phyloP scores from a whole-genome alignment of 2,888 invertebrate species.

The Epistrophe eligans region DNA sequence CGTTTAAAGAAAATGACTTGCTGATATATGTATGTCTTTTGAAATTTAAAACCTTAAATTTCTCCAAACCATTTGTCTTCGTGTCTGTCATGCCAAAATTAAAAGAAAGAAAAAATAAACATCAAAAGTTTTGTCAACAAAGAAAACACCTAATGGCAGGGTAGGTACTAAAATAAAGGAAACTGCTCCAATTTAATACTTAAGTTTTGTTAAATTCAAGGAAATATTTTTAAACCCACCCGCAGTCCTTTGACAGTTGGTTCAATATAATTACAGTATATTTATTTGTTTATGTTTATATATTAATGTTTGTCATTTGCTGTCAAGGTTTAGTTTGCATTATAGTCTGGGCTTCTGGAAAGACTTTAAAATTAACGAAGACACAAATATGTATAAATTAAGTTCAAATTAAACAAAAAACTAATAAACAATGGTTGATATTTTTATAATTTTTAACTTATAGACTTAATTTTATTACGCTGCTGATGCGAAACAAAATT shows the following conservation, averaged over 20 bases:
- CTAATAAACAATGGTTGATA: too few relatives aligned
- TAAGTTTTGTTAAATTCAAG: not conserved
- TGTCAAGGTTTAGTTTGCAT: not conserved
- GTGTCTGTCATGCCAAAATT: not conserved
- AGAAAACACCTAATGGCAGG: conserved; percentile 1
- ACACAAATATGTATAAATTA: too few relatives aligned
- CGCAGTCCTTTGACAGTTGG: not conserved
- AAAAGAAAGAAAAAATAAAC: not conserved
- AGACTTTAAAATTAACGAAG: too few relatives aligned
- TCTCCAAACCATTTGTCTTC: not conserved
- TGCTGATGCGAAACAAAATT: too few relatives aligned
- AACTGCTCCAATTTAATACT: not conserved
- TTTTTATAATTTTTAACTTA: too few relatives aligned
- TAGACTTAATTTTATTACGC: too few relatives aligned
- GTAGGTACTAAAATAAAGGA: not conserved
- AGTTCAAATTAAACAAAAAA: too few relatives aligned
- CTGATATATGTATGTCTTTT: not conserved
- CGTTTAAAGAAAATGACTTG: not conserved
- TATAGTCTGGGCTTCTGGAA: not conserved
- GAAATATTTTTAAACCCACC: not conserved
- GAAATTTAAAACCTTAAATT: conserved; percentile 2
- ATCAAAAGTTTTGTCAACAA: not conserved
- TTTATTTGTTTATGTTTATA: not conserved
- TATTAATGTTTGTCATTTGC: not conserved
- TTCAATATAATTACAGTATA: not conserved